Evolutionary conservation across 2,113 vertebrate genomes (phyloP), one percentile per base, ranked within the genome.

Genomic region (Picathartes gymnocephalus): DNA sequence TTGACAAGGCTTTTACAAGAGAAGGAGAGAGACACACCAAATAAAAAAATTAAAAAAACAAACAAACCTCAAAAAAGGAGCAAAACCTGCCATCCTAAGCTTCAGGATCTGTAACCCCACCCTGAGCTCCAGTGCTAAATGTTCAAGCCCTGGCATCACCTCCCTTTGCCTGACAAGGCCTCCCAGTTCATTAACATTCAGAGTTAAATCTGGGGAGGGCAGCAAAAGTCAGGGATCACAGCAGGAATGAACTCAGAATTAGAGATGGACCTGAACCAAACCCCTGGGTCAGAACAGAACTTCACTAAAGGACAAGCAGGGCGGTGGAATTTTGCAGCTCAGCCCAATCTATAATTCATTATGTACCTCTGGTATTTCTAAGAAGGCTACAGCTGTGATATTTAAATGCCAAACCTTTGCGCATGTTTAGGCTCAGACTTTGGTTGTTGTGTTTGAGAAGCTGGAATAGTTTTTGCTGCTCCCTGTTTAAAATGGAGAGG

Each of bases 371-470:
- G 93, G 88, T 95, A 96, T 97, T 97, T 96, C 90, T 95, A 92
- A 92, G 93, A 80, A 83, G 76, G 94, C 95, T 95, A 90, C 88
- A 88, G 80, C 86, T 90, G 93, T 97, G 93, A 93, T 96, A 96
- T 96, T 96, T 96, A 97, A 96, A 97, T 96, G 95, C 85, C 94
- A 96, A 95, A 96, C 69, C 92, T 95, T 90, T 83, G 90, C 86
- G 88, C 90, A 81, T 94, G 94, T 96, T 95, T 90, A 90, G 82
- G 72, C 44, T 90, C 56, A 53, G 60, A 53, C 68, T 83, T 97
- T 30, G 73, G 85, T 91, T 85, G 61, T 88, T 95, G 88, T 87
- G 94, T 90, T 71, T 92, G 82, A 86, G 82, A 23, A 62, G 53
- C 31, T 81, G 82, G 79, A 94, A 89, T 24, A 76, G 53, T 74